A percentile compares a stretch with the other conserved stretches of the same genome.
These are phyloP conservation scores for Drosophila bipectinata DNA, from an alignment of 1,140 invertebrate species.

Conservation along the genomic window DNA sequence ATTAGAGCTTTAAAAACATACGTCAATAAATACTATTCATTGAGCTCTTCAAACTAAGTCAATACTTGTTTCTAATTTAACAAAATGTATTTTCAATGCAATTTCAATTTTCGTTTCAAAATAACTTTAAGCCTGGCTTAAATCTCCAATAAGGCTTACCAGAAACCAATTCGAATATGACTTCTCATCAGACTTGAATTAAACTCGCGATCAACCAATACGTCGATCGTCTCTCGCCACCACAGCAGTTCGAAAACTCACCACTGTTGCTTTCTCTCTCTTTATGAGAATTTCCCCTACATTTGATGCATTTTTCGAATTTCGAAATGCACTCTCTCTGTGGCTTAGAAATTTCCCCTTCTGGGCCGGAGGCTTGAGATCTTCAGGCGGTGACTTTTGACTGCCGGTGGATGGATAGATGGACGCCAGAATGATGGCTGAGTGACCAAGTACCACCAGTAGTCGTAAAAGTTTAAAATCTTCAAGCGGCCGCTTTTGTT, in stretches of 20 bases:
- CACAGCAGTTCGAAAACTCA: conserved; percentile 51
- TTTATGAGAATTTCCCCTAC: conserved; percentile 30
- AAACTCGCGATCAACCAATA: conserved; percentile 25
- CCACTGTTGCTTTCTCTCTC: conserved; percentile 21
- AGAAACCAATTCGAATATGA: conserved; percentile 19
- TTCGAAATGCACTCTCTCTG: conserved; percentile 51
- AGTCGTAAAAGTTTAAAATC: conserved; percentile 66
- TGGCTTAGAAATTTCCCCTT: conserved; percentile 25
- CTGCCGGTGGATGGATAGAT: conserved; percentile 44
- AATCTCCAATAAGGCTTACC: not conserved
- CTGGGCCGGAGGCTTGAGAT: conserved; percentile 3
- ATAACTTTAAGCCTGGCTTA: no score
- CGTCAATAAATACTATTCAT: no score
- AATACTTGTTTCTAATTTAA: no score
- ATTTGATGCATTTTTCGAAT: conserved; percentile 58
- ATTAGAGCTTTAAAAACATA: no score
- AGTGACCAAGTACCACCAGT: conserved; percentile 46
- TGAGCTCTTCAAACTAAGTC: no score
- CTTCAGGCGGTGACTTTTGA: conserved; percentile 34
- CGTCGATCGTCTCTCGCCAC: conserved; percentile 43
- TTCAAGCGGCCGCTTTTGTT: conserved; percentile 69
- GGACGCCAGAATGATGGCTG: conserved; percentile 4
- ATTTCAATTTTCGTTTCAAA: no score
- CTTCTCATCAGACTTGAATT: conserved; percentile 19
- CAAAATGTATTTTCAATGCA: no score